phyloP scores from a whole-genome alignment of 1,140 invertebrate genomes.

The Drosophila hydei region DNA sequence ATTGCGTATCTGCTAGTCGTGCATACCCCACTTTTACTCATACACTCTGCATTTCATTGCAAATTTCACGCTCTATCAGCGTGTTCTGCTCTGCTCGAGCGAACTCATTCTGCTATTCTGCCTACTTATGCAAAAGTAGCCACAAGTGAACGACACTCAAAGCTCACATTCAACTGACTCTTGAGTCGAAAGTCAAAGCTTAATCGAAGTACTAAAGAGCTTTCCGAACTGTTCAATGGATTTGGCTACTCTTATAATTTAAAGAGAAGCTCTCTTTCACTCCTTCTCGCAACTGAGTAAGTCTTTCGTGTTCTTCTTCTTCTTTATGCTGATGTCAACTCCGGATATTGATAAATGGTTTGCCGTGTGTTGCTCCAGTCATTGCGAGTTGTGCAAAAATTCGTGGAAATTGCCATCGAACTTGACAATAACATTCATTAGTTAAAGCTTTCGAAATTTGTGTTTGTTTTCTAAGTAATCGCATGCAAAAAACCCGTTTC shows the following conservation, averaged over 20 bases:
- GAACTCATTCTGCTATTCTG: conserved; percentile 3
- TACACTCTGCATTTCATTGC: conserved; percentile 28
- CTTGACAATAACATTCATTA: conserved; percentile 62
- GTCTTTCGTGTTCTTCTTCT: not conserved
- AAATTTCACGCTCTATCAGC: conserved; percentile 69
- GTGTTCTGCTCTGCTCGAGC: conserved; percentile 8
- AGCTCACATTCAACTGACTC: conserved; percentile 10
- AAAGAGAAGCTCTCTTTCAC: not conserved
- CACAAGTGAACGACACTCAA: conserved; percentile 11
- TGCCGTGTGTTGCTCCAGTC: not conserved
- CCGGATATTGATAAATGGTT: conserved; percentile 5
- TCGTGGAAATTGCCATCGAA: conserved; percentile 60
- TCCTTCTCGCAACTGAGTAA: not conserved
- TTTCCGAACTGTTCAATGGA: not conserved
- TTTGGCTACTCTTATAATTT: conserved; percentile 3
- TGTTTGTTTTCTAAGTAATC: conserved; percentile 42
- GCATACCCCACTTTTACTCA: not conserved
- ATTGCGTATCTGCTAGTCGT: not conserved
- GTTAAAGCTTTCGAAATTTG: conserved; percentile 37
- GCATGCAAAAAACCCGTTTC: conserved; percentile 65
- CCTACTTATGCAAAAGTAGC: conserved; percentile 30
- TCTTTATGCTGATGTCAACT: conserved; percentile 12
- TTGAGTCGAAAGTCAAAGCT: conserved; percentile 13
- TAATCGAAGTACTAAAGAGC: conserved; percentile 7
- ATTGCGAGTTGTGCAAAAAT: conserved; percentile 22